Conservation (phyloP, 2,888 invertebrate genomes). For the Drosophila mettleri region DNA sequence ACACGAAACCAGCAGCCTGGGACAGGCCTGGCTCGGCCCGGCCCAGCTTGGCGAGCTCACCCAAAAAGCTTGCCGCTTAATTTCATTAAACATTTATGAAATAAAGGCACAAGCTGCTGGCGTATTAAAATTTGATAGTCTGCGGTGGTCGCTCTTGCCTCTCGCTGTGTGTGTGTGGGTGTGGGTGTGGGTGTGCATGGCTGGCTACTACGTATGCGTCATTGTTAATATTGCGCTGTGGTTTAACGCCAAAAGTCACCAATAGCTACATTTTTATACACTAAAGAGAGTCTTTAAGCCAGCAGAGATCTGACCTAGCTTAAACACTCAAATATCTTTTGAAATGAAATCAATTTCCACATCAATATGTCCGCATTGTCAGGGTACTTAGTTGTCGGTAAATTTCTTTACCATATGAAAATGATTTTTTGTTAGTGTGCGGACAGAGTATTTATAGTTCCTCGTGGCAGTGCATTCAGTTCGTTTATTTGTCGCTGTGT, state of each 20-base stretch:
- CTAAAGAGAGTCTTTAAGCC: neutral
- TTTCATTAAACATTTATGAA: slow-evolving; percentile 80
- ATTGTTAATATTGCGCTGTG: slow-evolving; percentile 74
- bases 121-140: slow-evolving; percentile 79
- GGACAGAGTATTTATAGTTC: slow-evolving; percentile 18
- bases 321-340: neutral
- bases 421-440: neutral
- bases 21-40: slow-evolving; percentile 26
- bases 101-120: slow-evolving; percentile 78
- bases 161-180: slow-evolving; percentile 11
- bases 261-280: slow-evolving; percentile 31
- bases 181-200: slow-evolving; percentile 8
- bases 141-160: slow-evolving; percentile 53
- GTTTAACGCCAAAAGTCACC: slow-evolving; percentile 74
- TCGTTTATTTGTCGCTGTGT: slow-evolving; percentile 14
- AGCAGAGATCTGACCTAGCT: neutral
- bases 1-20: neutral
- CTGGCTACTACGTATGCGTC: slow-evolving; percentile 56
- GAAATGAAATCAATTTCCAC: neutral
- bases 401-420: neutral
- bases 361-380: neutral
- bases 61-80: slow-evolving; percentile 79
- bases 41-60: slow-evolving; percentile 52
- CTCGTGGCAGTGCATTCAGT: neutral
- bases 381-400: neutral